Conservation (phyloP, 2,113 vertebrate species). For the Nyctibius bracteatus region DNA sequence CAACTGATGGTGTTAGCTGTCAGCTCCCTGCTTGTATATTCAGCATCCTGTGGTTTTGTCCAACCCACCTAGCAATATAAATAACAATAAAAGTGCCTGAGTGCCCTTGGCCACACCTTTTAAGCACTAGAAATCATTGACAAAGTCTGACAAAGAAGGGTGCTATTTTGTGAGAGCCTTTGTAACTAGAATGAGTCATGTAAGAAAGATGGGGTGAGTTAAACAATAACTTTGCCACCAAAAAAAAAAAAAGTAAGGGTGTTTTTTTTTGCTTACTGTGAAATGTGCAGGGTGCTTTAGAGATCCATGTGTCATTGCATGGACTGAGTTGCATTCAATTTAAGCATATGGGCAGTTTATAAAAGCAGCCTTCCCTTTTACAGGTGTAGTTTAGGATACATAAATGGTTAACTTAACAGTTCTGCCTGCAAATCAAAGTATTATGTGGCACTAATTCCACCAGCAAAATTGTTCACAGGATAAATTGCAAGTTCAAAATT, state of each 20-base stretch:
- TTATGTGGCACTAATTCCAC: neutral
- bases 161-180: neutral
- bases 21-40: neutral
- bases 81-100: neutral
- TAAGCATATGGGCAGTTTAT: neutral
- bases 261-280: neutral
- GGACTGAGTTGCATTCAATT: neutral
- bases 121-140: neutral
- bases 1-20: neutral
- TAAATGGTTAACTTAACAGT: neutral
- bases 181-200: neutral
- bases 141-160: neutral
- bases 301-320: neutral
- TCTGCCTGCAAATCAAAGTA: neutral
- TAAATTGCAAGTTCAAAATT: neutral
- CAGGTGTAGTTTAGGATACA: neutral
- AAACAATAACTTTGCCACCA: neutral
- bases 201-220: neutral
- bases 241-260: neutral
- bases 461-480: neutral
- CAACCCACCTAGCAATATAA: neutral
- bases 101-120: neutral
- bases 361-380: neutral
- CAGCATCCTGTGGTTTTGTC: neutral
- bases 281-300: neutral